Base-by-base conservation (phyloP, 2,888 invertebrate genomes). In the Dicyrtomina minuta region DNA sequence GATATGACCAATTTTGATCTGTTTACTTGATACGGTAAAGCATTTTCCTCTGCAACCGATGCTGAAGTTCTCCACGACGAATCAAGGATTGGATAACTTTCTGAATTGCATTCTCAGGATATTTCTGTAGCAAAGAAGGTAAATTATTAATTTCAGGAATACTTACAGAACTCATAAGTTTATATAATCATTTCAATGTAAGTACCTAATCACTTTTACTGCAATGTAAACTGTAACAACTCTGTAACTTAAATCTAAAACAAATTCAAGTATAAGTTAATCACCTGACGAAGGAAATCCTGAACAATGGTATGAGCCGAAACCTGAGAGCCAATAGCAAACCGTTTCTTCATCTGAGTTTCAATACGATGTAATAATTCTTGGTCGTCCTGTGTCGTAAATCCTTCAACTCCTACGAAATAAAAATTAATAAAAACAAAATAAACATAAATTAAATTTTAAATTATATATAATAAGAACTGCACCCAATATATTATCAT, bases 21-120 rank as follows among this genome's bases (percentile, higher is more conserved):
- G 43, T 33, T 33, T 84, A 96, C 80, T 91, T 91, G 46, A 98
- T 85, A 76, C 99, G 87, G 83, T 93, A 97, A 22, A 99, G 85
- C 93, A 98, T 94, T 85, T 96, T 96, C 68, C 98, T 86, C 82
- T 99, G 98, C 87, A 96, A 88, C 65, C 97, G 88, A 83, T 97
- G 94, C 80, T 98, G 97, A 58, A 99, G 83, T 81, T 99, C 97
- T 0, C 97, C 99, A 17, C 97, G 87, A 33, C 96, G 86, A 77
- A 99, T 90, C 95, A 98, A 94, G 13, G 92, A 90, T 79, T 92
- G 88, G 77, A 99, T 89, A 15, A 99, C 98, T 84, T 96, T 97
- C 71, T 88, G 83, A 70, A 99, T 88, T 5, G 91, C 87, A 68
- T 90, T 85, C 81, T 96, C 95, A 0, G 92, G 89, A 82, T 93